Conservation (phyloP, 2,888 invertebrate genomes). For the Pseudoips prasinana region DNA sequence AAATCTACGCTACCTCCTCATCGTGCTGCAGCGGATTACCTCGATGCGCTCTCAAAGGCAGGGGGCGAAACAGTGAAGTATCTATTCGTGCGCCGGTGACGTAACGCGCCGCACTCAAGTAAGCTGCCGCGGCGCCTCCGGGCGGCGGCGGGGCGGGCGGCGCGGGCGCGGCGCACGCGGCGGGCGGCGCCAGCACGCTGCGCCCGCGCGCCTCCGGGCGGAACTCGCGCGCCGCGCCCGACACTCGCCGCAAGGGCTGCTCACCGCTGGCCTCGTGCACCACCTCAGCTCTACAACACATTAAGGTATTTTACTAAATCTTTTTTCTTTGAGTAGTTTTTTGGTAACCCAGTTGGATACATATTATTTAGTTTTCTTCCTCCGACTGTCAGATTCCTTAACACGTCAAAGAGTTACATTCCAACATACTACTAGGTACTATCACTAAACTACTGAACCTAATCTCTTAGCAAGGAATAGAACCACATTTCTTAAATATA, state of each 20-base stretch:
- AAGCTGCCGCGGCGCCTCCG: constrained; percentile 65
- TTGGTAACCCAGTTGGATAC: too few relatives aligned
- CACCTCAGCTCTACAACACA: constrained; percentile 59
- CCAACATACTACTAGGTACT: too few relatives aligned
- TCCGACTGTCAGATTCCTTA: too few relatives aligned
- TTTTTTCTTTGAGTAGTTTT: too few relatives aligned
- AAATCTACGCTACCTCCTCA: too few relatives aligned
- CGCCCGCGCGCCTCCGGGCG: constrained; percentile 12
- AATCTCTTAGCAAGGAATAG: too few relatives aligned
- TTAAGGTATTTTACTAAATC: too few relatives aligned
- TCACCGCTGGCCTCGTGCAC: constrained; percentile 45
- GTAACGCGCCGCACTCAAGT: constrained; percentile 90
- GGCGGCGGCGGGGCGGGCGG: constrained; percentile 7
- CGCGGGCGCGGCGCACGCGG: constrained; percentile 51
- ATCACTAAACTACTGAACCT: too few relatives aligned
- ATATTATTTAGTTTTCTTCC: too few relatives aligned
- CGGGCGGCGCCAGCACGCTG: constrained; percentile 8
- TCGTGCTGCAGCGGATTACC: too few relatives aligned
- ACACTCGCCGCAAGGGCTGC: constrained; percentile 37
- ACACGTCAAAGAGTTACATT: too few relatives aligned
- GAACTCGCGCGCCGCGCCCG: constrained; percentile 22
- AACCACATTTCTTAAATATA: too few relatives aligned
- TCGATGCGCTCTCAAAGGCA: constrained; percentile 60
- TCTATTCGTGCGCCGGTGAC: constrained; percentile 85
- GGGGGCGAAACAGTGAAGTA: constrained; percentile 68